Percentiles rank a stretch among this genome's conserved stretches.
These are phyloP conservation scores for Micrasema longulum DNA, from an alignment of 1,140 invertebrate genomes.

Conservation along the genomic window DNA sequence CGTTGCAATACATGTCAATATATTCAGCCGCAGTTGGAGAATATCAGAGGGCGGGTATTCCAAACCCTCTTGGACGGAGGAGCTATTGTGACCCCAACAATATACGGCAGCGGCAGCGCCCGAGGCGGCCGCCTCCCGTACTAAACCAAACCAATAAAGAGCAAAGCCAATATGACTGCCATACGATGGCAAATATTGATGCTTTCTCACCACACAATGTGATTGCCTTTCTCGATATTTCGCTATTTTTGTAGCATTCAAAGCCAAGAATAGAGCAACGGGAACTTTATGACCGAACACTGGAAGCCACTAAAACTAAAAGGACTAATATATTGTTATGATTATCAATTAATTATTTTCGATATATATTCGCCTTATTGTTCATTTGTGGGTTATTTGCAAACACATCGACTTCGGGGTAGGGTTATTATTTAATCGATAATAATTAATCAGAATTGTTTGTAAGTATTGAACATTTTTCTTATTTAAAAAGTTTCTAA, in stretches of 20 bases:
- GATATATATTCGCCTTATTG: too few relatives aligned
- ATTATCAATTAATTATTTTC: too few relatives aligned
- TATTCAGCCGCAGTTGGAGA: background rate
- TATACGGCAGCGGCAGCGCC: conserved; percentile 43
- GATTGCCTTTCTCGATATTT: conserved; percentile 41
- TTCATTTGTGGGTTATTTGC: too few relatives aligned
- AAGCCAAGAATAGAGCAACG: conserved; percentile 32
- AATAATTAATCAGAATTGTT: too few relatives aligned
- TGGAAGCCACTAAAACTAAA: background rate
- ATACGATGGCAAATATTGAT: conserved; percentile 51
- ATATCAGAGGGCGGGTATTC: background rate
- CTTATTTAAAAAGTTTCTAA: too few relatives aligned
- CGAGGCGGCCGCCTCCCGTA: conserved; percentile 22
- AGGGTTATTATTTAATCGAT: too few relatives aligned
- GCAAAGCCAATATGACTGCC: conserved; percentile 50
- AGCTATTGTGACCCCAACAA: conserved; percentile 48
- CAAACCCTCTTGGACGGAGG: conserved; percentile 11
- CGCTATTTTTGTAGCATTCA: conserved; percentile 45
- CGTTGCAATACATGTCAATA: too few relatives aligned
- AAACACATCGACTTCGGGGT: too few relatives aligned
- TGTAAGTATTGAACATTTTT: too few relatives aligned
- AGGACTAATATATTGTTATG: too few relatives aligned
- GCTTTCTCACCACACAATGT: conserved; percentile 52
- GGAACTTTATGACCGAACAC: conserved; percentile 16
- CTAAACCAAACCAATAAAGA: conserved; percentile 47